Evolutionary conservation across 2,888 invertebrate species (phyloP), one percentile per base, ranked within the genome.

Genomic region (Pedicia rivosa): DNA sequence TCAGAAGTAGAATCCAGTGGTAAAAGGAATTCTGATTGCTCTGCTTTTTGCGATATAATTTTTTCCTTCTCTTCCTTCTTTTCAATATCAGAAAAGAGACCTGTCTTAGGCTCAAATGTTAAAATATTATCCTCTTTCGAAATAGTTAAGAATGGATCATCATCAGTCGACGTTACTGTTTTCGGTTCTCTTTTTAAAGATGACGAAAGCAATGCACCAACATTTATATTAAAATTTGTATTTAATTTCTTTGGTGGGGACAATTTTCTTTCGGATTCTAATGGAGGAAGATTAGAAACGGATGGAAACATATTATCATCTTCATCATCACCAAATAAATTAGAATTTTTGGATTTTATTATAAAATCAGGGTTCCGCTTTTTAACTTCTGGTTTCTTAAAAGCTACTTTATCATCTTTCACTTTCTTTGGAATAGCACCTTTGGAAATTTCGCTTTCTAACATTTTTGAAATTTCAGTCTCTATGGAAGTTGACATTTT

Each of bases 291-390:
- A 19, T 20, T 22, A 2, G 24, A 9, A 22, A 22, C 22, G 10
- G 10, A 10, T n/a, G 10, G 4, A 10, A 33, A 24, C 3, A 14
- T 15, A 24, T 12, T 17, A 4, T 44, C 50, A 13, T 46, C 53
- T 6, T 58, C 58, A 3, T 60, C 60, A 5, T 52, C 57, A 7
- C 60, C 58, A 24, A 47, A 46, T 6, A 59, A 56, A 1, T 57
- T 51, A 48, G 56, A 58, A 10, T 6, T 16, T 30, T 30, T 30
- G n/a, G 30, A n/a, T n/a, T n/a, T n/a, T n/a, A n/a, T n/a, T n/a
- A n/a, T n/a, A n/a, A n/a, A n/a, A n/a, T n/a, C n/a, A n/a, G n/a
- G n/a, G n/a, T n/a, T n/a, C n/a, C n/a, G 17, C 19, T 30, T 30
- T 7, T 16, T 6, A 17, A 17, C 17, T 17, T 30, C 30, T 5